Conservation (phyloP, 2,113 vertebrate genomes). For the Hystrix cristata region DNA sequence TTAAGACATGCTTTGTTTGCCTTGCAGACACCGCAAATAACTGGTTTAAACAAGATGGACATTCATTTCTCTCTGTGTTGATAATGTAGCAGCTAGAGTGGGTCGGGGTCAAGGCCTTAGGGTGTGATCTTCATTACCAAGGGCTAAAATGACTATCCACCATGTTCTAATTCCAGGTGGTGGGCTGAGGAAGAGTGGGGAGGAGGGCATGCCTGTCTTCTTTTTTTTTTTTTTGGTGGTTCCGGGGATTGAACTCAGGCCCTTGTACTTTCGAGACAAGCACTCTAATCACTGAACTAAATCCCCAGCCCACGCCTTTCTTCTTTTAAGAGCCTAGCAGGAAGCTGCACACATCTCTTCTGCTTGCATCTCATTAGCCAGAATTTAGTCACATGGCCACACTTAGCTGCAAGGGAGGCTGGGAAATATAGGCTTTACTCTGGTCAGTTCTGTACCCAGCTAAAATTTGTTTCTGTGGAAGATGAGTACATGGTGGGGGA, state of each 20-base stretch:
- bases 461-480: neutral
- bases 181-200: neutral
- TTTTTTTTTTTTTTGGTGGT: too few relatives aligned
- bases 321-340: neutral
- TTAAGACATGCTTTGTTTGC: neutral
- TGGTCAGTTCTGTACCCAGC: neutral
- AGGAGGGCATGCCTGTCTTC: neutral
- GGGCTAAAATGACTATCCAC: neutral
- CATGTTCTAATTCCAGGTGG: neutral
- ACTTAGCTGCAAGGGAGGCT: conserved; percentile 21
- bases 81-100: neutral
- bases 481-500: neutral
- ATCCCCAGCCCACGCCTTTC: too few relatives aligned
- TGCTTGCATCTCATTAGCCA: neutral
- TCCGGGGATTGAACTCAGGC: too few relatives aligned
- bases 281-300: too few relatives aligned
- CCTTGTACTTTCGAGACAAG: too few relatives aligned
- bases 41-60: neutral
- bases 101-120: neutral
- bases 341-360: neutral
- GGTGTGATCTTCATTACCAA: neutral
- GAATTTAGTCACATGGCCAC: neutral
- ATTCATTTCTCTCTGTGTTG: neutral
- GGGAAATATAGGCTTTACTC: neutral
- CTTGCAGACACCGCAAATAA: neutral